Percentiles rank a stretch among this genome's conserved stretches.
phyloP scores from a whole-genome alignment of 1,140 invertebrate species.

The Penaeus vannamei region DNA sequence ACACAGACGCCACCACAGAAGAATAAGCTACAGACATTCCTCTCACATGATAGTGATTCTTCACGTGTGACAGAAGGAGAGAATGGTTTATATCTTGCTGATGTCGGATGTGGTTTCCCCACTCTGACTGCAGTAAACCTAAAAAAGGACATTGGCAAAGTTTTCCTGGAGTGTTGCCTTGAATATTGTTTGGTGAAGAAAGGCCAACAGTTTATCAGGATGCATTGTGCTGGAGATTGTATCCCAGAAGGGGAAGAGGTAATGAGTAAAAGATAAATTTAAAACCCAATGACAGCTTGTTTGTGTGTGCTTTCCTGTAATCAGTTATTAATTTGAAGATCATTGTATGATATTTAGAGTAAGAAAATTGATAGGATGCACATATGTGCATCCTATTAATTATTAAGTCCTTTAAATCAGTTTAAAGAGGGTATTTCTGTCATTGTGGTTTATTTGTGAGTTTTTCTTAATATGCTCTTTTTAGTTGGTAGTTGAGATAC shows the following conservation, averaged over 20 bases:
- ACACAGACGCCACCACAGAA: too few relatives aligned
- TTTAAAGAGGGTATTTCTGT: too few relatives aligned
- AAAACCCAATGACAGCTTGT: background rate
- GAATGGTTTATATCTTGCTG: conserved; percentile 20
- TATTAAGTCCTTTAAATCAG: too few relatives aligned
- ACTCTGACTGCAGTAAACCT: conserved; percentile 25
- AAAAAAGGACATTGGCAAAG: background rate
- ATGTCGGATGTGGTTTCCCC: conserved; percentile 49
- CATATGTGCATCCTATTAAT: too few relatives aligned
- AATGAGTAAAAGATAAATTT: background rate
- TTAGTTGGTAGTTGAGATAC: too few relatives aligned
- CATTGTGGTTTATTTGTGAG: too few relatives aligned
- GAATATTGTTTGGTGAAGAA: conserved; percentile 34
- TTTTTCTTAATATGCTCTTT: too few relatives aligned
- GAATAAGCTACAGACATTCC: too few relatives aligned
- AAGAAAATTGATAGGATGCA: too few relatives aligned
- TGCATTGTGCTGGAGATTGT: conserved; percentile 28
- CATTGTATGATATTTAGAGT: too few relatives aligned
- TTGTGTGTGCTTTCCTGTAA: background rate
- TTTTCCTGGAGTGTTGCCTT: conserved; percentile 36
- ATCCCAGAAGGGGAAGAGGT: conserved; percentile 38
- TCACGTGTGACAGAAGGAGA: too few relatives aligned
- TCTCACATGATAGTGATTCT: too few relatives aligned
- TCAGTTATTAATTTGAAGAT: background rate
- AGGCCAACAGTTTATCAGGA: conserved; percentile 1